Evolutionary conservation across 53 echinoderm and acorn worm genomes (phyloP), one percentile per base, ranked within the genome.

Genomic region (Pentamera pediparva): DNA sequence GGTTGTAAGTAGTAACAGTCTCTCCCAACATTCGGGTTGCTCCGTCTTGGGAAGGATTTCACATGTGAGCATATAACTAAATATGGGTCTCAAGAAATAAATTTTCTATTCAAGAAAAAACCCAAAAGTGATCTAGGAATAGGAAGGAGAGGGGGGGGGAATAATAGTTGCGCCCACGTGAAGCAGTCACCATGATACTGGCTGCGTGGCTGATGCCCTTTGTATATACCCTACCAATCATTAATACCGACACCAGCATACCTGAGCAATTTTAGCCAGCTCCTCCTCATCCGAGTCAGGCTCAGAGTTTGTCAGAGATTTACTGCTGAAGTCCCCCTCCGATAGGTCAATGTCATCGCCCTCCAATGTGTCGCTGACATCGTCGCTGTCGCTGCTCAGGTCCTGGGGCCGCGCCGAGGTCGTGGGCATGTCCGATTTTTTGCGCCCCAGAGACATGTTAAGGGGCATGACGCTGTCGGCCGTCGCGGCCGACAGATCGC

Each of bases 221-320:
- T 13, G 18, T 13, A 47, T 13, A 47, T 47, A 47, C 18, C 48
- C 48, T 13, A 47, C 48, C 12, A 29, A 62, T 5, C 18, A 29
- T 9, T 6, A 5, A 25, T 18, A 62, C 34, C 28, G 22, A n/a
- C n/a, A n/a, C 61, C 43, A 65, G 6, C 56, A 31, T 70, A 86
- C 93, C 93, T 89, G 81, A 62, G 86, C 86, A 41, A 93, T 89
- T 60, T 86, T 84, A 32, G 86, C 89, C 82, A 89, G 65, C 65
- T 89, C 89, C 61, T 89, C 84, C 37, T 98, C 98, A 65, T 91
- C 91, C 32, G 88, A 88, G 39, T 98, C 91, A 0, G 89, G 83
- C 33, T 93, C 93, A 5, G 89, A 86, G 35, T 89, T 80, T 38
- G 83, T 86, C 26, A 39, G 82, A 1, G 83, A 86, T 17, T 69